A percentile compares a stretch with the other conserved stretches of the same genome.
These are phyloP conservation scores for Acipenser transmontanus DNA, from an alignment of 2,797 vertebrate genomes.

Conservation along the genomic window DNA sequence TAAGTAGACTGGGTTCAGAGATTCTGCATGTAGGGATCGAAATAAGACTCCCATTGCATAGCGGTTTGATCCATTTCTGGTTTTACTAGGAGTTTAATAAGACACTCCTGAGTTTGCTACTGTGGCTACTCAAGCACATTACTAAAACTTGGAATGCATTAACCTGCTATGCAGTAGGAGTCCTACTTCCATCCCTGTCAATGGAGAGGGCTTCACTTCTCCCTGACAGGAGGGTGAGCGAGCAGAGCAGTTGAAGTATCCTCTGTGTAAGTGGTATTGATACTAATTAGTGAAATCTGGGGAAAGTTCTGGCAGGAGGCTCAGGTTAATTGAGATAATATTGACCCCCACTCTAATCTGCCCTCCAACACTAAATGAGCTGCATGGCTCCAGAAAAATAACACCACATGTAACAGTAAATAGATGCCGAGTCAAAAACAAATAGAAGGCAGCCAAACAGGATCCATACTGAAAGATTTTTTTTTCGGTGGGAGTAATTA, in stretches of 20 bases:
- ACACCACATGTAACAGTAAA: constrained; percentile 67
- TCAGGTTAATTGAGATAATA: constrained; percentile 78
- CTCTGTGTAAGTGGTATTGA: constrained; percentile 66
- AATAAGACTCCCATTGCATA: no score
- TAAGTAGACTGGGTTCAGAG: no score
- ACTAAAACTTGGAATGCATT: not conserved
- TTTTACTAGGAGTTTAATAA: constrained; percentile 5
- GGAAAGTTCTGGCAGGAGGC: constrained; percentile 42
- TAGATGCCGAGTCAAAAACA: constrained; percentile 62
- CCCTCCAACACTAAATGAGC: constrained; percentile 57
- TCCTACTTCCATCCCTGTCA: not conserved
- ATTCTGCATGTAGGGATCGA: no score
- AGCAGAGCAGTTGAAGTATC: constrained; percentile 45
- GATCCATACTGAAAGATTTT: constrained; percentile 64
- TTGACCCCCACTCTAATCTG: constrained; percentile 66
- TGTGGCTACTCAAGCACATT: not conserved
- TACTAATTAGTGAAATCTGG: constrained; percentile 51
- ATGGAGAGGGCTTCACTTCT: not conserved
- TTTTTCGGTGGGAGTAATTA: constrained; percentile 72
- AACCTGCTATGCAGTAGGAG: not conserved
- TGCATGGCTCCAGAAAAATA: constrained; percentile 44
- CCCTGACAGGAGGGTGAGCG: not conserved
- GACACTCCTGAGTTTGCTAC: not conserved
- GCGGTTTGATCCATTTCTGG: no score
- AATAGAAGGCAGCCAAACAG: constrained; percentile 51